These are phyloP conservation scores for Scaptomyza reducta DNA, from an alignment of 2,888 invertebrate species.

Conservation along the genomic window DNA sequence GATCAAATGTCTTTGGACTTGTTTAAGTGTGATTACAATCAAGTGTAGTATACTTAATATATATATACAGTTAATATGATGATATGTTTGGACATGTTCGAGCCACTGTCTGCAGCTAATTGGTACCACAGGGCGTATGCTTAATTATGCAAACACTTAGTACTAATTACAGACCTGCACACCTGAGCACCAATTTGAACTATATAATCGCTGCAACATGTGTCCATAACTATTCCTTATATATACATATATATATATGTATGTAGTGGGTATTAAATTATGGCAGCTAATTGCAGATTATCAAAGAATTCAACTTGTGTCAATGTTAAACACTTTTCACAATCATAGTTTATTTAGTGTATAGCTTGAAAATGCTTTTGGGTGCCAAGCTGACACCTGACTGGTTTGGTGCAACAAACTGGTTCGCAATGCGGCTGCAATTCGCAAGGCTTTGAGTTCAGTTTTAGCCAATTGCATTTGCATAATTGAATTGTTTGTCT, in stretches of 20 bases:
- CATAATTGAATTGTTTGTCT: slow-evolving; percentile 62
- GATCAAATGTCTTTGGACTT: slow-evolving; percentile 40
- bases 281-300: slow-evolving; percentile 62
- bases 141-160: slow-evolving; percentile 73
- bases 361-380: slow-evolving; percentile 21
- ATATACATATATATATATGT: slow-evolving; percentile 12
- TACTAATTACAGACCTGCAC: slow-evolving; percentile 59
- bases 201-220: slow-evolving; percentile 29
- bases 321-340: slow-evolving; percentile 13
- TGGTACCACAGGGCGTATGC: slow-evolving; percentile 73
- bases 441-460: slow-evolving; percentile 33
- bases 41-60: no score
- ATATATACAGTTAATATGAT: slow-evolving; percentile 38
- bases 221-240: slow-evolving; percentile 1
- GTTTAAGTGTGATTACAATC: slow-evolving; percentile 29
- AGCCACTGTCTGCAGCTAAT: slow-evolving; percentile 55
- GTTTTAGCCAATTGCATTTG: slow-evolving; percentile 39
- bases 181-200: slow-evolving; percentile 47
- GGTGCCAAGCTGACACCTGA: slow-evolving; percentile 46
- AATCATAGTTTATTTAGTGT: slow-evolving; percentile 16
- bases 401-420: slow-evolving; percentile 46
- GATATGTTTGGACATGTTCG: slow-evolving; percentile 54
- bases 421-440: slow-evolving; percentile 51
- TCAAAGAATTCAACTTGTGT: slow-evolving; percentile 63
- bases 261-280: slow-evolving; percentile 37